A percentile compares a stretch with the other conserved stretches of the same genome.
Conservation (phyloP, 1,140 invertebrate genomes). For the Trichogramma pretiosum region DNA sequence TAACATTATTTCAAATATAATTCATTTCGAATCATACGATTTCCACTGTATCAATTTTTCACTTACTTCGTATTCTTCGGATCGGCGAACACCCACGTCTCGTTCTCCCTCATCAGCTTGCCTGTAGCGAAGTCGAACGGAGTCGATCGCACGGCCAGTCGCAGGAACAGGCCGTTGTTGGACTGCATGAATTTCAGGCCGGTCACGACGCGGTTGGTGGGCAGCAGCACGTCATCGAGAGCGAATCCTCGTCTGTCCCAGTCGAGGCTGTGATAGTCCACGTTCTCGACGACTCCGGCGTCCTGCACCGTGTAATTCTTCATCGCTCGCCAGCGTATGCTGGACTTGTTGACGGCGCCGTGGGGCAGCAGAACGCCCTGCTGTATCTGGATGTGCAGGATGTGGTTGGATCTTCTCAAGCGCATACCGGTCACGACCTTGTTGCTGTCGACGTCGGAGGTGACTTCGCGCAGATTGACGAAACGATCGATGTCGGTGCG, state of each 20-base stretch:
- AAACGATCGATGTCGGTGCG: too few relatives aligned
- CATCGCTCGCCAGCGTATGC: not conserved
- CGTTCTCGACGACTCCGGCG: not conserved
- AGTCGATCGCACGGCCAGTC: not conserved
- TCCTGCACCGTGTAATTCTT: not conserved
- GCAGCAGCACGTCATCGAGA: not conserved
- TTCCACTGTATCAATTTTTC: too few relatives aligned
- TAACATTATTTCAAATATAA: too few relatives aligned
- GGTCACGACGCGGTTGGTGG: not conserved
- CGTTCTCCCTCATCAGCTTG: not conserved
- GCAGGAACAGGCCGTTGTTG: not conserved
- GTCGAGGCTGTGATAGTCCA: not conserved
- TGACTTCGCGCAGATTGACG: too few relatives aligned
- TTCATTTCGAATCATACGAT: too few relatives aligned
- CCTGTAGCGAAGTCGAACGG: not conserved
- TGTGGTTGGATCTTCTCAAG: not conserved
- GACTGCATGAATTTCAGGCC: not conserved
- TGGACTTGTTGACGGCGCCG: not conserved
- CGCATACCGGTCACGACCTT: not conserved
- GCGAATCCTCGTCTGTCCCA: not conserved
- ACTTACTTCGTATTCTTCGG: too few relatives aligned
- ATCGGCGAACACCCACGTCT: too few relatives aligned
- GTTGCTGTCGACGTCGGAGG: too few relatives aligned
- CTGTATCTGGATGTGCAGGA: conserved; percentile 1
- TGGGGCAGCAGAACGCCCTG: not conserved